phyloP scores from a whole-genome alignment of 2,888 invertebrate species.

The Oscheius onirici region DNA sequence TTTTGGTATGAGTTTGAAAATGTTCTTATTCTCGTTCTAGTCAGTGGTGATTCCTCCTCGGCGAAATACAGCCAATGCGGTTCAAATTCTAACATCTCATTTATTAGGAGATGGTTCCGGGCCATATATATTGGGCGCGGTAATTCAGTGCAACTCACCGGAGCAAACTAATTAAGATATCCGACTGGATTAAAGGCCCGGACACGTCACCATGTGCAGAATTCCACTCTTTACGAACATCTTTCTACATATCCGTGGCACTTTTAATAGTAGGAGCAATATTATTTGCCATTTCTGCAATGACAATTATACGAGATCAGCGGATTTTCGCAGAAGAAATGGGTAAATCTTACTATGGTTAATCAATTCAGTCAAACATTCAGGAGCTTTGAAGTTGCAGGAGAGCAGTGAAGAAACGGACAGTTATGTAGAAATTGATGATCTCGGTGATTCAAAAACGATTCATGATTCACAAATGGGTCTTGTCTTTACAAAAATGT shows the following conservation, averaged over 20 bases:
- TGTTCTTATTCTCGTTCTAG: slow-evolving; percentile 78
- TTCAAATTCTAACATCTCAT: slow-evolving; percentile 95
- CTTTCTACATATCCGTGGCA: slow-evolving; percentile 52
- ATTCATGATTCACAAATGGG: too few relatives aligned
- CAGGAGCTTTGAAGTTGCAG: slow-evolving; percentile 4
- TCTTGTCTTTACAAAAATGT: too few relatives aligned
- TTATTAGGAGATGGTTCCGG: slow-evolving; percentile 97
- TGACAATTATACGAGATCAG: slow-evolving; percentile 50
- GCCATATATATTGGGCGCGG: slow-evolving; percentile 88
- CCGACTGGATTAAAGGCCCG: slow-evolving; percentile 62
- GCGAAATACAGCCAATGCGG: slow-evolving; percentile 93
- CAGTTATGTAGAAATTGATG: too few relatives aligned
- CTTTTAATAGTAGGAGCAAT: slow-evolving; percentile 53
- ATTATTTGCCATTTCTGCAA: slow-evolving; percentile 49
- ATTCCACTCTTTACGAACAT: slow-evolving; percentile 40
- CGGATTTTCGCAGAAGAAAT: slow-evolving; percentile 50
- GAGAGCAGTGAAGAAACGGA: too few relatives aligned
- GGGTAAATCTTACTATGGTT: too few relatives aligned
- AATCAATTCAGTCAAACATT: neutral
- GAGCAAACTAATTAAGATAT: slow-evolving; percentile 41
- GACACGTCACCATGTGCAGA: slow-evolving; percentile 40
- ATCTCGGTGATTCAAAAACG: too few relatives aligned
- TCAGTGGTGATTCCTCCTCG: slow-evolving; percentile 95
- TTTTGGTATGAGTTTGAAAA: slow-evolving; percentile 77
- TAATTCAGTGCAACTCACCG: slow-evolving; percentile 21